phyloP scores from a whole-genome alignment of 1,140 invertebrate species.

The Reticulitermes speratus region DNA sequence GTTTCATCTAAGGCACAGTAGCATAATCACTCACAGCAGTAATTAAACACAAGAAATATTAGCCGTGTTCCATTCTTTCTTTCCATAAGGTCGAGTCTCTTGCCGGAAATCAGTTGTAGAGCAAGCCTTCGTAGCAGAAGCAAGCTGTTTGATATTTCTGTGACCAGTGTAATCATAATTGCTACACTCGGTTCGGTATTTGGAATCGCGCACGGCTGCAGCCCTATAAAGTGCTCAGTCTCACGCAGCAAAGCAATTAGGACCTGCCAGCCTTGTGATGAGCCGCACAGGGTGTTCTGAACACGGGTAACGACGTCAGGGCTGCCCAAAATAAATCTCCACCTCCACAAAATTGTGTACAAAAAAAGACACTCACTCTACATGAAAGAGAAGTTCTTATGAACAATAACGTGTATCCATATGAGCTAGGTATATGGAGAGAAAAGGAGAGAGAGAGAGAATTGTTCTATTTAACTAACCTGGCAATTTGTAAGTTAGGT shows the following conservation, averaged over 20 bases:
- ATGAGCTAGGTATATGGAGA: no score
- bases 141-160: neutral
- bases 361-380: no score
- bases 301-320: neutral
- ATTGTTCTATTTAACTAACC: no score
- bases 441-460: no score
- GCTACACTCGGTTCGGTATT: neutral
- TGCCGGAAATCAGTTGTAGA: neutral
- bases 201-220: neutral
- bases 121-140: neutral
- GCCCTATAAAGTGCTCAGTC: neutral
- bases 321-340: neutral
- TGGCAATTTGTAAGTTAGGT: no score
- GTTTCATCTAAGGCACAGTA: neutral
- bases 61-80: neutral
- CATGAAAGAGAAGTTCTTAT: no score
- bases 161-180: neutral
- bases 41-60: neutral
- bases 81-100: neutral
- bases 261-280: constrained; percentile 1
- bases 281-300: neutral
- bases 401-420: no score
- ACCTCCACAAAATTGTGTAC: no score
- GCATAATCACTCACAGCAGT: neutral
- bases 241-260: constrained; percentile 10